Conservation (phyloP, 2,797 vertebrate genomes). For the Crocidura indochinensis region DNA sequence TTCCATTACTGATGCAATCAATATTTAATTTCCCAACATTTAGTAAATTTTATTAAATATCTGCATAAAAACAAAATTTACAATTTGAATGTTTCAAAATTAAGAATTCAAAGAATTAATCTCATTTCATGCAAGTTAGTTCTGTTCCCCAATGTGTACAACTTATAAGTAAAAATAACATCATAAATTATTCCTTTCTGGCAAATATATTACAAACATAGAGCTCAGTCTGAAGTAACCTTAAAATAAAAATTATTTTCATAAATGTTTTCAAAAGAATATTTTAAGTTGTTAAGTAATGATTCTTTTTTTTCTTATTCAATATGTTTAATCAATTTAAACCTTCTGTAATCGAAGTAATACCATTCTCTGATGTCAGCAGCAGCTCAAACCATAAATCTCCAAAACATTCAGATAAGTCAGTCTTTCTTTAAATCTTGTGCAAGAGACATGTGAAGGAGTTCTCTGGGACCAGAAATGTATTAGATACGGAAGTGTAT, state of each 20-base stretch:
- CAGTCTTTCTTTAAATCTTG: neutral
- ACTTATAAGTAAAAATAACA: neutral
- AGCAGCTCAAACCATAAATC: neutral
- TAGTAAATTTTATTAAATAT: neutral
- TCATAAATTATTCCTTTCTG: neutral
- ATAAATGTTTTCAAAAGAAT: neutral
- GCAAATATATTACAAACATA: neutral
- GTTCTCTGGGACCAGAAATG: neutral
- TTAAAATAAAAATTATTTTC: neutral
- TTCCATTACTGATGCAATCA: slow-evolving; percentile 1
- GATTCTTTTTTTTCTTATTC: neutral
- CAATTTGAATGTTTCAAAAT: neutral
- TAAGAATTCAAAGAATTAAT: neutral
- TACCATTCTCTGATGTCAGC: neutral
- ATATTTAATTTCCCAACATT: neutral
- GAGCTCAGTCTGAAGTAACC: neutral
- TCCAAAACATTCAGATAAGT: neutral
- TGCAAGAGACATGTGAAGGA: neutral
- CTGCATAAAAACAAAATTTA: neutral
- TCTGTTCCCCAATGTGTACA: neutral
- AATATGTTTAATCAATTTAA: neutral
- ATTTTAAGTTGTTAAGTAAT: neutral
- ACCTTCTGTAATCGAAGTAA: neutral
- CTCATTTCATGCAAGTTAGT: neutral
- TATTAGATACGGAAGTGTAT: neutral